Percentiles rank a stretch among this genome's conserved stretches.
Evolutionary conservation across 2,113 vertebrate genomes (phyloP).

Genomic region (Acrocephalus kingi): DNA sequence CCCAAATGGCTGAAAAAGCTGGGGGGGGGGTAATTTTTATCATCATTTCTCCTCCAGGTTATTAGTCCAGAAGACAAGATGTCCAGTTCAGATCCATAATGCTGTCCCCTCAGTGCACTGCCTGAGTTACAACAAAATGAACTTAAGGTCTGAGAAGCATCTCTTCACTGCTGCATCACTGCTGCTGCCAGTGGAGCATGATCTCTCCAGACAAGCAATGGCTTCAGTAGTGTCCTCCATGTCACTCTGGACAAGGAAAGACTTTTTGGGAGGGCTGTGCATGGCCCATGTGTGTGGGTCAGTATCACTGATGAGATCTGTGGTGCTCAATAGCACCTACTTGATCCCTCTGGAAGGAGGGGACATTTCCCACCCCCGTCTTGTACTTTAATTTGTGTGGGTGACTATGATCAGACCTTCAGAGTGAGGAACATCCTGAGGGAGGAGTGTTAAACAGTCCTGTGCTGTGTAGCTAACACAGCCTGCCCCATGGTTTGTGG

Average conservation of each 20-base stretch:
- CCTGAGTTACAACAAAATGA: neutral
- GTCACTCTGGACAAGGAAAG: neutral
- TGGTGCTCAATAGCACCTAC: neutral
- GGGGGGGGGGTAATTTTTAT: neutral
- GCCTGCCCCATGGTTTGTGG: accelerated
- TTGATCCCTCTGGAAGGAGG: neutral
- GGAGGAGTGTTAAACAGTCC: neutral
- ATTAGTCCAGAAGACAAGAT: neutral
- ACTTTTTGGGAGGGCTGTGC: neutral
- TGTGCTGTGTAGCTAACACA: accelerated
- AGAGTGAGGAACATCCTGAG: neutral
- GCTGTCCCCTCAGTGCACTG: neutral
- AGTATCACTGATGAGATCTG: neutral
- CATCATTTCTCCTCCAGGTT: neutral
- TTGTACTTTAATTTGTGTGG: accelerated
- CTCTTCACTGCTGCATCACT: neutral
- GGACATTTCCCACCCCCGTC: neutral
- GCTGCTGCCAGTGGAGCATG: neutral
- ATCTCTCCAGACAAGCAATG: neutral
- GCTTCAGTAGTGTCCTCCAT: neutral
- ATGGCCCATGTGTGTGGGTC: accelerated
- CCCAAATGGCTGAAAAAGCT: neutral
- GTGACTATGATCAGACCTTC: neutral
- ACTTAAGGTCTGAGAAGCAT: neutral
- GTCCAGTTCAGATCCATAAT: neutral